Conservation (phyloP, 2,113 vertebrate species). For the Cyanocitta stelleri region DNA sequence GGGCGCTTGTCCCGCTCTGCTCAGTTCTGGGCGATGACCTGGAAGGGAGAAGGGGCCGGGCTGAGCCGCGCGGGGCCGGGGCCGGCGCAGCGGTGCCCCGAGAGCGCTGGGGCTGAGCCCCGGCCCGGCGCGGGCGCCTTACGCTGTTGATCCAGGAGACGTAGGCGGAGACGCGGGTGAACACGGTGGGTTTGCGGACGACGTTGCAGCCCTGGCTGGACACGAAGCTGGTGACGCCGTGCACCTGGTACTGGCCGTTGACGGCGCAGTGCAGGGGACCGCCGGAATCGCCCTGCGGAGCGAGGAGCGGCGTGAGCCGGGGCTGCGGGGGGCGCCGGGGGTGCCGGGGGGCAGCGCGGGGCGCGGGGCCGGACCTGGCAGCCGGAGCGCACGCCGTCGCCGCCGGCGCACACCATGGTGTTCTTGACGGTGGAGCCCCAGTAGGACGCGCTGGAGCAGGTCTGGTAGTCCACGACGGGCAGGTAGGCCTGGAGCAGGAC, state of each 20-base stretch:
- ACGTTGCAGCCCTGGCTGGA: conserved; percentile 80
- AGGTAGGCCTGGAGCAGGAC: conserved; percentile 84
- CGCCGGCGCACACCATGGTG: conserved; percentile 88
- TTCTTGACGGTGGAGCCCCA: conserved; percentile 83
- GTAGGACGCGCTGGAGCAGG: conserved; percentile 77
- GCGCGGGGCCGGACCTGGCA: conserved; percentile 73
- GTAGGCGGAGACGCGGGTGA: conserved; percentile 86
- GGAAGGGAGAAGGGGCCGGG: not conserved
- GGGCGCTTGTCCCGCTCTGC: not conserved
- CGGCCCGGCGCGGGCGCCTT: not conserved
- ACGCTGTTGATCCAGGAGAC: conserved; percentile 81
- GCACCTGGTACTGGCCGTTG: conserved; percentile 75
- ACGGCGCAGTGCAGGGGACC: conserved; percentile 85
- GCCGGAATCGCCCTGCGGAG: conserved; percentile 83
- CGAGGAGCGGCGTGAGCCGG: not conserved
- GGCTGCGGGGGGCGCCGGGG: not conserved
- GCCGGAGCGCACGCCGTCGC: conserved; percentile 69
- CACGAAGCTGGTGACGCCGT: conserved; percentile 89
- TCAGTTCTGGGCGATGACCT: conserved; percentile 55
- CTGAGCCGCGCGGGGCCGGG: not conserved
- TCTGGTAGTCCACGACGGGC: conserved; percentile 74
- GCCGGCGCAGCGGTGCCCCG: accelerated
- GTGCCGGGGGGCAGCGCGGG: accelerated
- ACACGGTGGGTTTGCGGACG: conserved; percentile 82
- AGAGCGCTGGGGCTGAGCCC: not conserved